A percentile compares a stretch with the other conserved stretches of the same genome.
Evolutionary conservation across 2,888 invertebrate genomes (phyloP).

Genomic region (Prionchulus punctatus): DNA sequence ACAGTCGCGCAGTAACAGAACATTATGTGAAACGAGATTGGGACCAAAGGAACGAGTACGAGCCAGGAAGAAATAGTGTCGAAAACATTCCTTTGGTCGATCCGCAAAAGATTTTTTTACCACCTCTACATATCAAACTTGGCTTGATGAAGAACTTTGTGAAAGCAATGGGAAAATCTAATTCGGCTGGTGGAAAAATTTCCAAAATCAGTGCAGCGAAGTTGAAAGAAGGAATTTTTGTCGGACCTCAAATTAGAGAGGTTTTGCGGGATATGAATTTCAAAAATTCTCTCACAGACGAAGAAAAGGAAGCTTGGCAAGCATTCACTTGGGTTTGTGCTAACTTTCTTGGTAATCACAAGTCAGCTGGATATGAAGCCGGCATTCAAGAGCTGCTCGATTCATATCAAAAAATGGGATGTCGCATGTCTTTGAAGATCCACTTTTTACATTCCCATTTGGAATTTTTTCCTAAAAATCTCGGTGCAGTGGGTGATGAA

Average conservation of each 20-base stretch:
- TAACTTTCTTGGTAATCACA: conserved; percentile 13
- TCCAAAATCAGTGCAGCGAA: neutral
- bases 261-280: neutral
- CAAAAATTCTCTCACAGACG: neutral
- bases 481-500: conserved; percentile 29
- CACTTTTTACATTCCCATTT: conserved; percentile 31
- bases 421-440: conserved; percentile 30
- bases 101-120: neutral
- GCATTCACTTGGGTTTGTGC: conserved; percentile 10
- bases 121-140: neutral
- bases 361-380: conserved; percentile 9
- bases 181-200: no score
- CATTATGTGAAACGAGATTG: neutral
- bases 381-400: conserved; percentile 8
- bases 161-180: neutral
- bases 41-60: neutral
- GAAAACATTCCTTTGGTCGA: neutral
- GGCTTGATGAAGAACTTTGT: neutral
- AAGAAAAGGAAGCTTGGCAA: conserved; percentile 6
- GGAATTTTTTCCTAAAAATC: conserved; percentile 31
- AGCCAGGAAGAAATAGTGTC: neutral
- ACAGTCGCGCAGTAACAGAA: neutral
- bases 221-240: neutral
- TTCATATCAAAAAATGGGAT: conserved; percentile 18
- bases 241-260: neutral